These are phyloP conservation scores for Acromyrmex charruanus DNA, from an alignment of 1,140 invertebrate genomes.

Conservation along the genomic window DNA sequence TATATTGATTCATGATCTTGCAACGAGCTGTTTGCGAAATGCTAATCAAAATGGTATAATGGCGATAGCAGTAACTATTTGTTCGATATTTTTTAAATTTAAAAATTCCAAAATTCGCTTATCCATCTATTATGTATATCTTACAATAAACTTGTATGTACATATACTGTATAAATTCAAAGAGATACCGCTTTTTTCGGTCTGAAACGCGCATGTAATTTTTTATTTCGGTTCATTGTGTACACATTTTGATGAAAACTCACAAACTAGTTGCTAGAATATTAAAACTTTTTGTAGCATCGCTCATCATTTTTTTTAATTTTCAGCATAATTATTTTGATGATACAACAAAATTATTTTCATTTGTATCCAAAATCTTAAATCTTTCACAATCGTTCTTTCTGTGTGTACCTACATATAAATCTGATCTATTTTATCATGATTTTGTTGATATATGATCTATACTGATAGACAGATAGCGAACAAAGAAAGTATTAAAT, in stretches of 20 bases:
- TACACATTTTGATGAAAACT: too few relatives aligned
- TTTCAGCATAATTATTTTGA: too few relatives aligned
- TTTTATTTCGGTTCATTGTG: too few relatives aligned
- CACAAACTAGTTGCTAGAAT: too few relatives aligned
- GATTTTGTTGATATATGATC: conserved; percentile 1
- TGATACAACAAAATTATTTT: too few relatives aligned
- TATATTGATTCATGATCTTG: conserved; percentile 31
- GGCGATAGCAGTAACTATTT: neutral
- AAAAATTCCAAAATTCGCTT: neutral
- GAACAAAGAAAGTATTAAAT: neutral
- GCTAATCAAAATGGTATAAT: neutral
- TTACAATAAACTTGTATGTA: neutral
- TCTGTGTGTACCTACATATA: neutral
- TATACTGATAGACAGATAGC: neutral
- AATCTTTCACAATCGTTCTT: too few relatives aligned
- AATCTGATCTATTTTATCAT: neutral
- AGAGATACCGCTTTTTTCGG: neutral
- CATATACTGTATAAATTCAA: neutral
- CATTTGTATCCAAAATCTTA: too few relatives aligned
- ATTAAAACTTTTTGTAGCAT: too few relatives aligned
- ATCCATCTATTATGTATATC: neutral
- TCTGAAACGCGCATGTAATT: neutral
- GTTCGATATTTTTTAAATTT: neutral
- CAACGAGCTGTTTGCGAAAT: conserved; percentile 19
- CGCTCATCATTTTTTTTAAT: too few relatives aligned